phyloP scores from a whole-genome alignment of 2,797 vertebrate species.

The Microctenopoma steveboyesi region DNA sequence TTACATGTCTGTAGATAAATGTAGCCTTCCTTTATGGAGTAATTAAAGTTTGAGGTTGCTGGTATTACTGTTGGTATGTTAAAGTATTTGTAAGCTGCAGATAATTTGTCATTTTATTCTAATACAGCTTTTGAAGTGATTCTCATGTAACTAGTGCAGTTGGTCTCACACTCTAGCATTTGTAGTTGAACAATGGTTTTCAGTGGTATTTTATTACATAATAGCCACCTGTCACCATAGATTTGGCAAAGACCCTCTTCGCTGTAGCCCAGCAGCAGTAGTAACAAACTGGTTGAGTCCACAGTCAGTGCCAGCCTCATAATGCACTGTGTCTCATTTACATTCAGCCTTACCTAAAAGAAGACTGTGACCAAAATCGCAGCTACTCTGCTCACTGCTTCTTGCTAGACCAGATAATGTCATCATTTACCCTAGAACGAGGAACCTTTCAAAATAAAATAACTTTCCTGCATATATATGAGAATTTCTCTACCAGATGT shows the following conservation, averaged over 20 bases:
- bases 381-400: slow-evolving; percentile 2
- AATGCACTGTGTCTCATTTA: slow-evolving; percentile 14
- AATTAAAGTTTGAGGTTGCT: background rate
- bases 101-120: background rate
- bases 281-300: slow-evolving; percentile 3
- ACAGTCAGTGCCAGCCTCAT: slow-evolving; percentile 7
- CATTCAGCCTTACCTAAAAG: background rate
- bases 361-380: slow-evolving; percentile 6
- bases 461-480: background rate
- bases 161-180: background rate
- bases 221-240: slow-evolving; percentile 56
- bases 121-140: background rate
- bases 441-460: background rate
- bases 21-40: background rate
- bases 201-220: slow-evolving; percentile 57
- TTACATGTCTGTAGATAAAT: background rate
- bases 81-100: background rate
- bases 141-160: background rate
- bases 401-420: background rate
- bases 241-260: slow-evolving; percentile 47
- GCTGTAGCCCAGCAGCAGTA: slow-evolving; percentile 35
- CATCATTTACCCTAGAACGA: slow-evolving; percentile 2
- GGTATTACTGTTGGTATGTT: too few relatives aligned
- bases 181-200: slow-evolving; percentile 25
- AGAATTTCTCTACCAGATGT: background rate